These are phyloP conservation scores for Halictus rubicundus DNA, from an alignment of 1,140 invertebrate genomes.

Conservation along the genomic window DNA sequence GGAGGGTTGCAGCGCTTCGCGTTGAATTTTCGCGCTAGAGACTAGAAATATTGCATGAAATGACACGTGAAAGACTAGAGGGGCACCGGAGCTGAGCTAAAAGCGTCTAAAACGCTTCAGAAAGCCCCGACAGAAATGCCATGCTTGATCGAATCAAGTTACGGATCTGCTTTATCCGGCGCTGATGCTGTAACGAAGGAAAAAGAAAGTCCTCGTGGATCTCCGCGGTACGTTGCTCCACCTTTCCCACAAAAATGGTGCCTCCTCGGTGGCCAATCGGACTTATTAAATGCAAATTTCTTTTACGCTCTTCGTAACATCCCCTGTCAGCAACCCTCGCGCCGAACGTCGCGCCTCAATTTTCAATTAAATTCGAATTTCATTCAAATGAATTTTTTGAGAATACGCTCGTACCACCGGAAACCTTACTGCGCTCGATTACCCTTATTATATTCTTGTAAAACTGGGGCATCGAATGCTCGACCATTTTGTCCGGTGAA, in stretches of 20 bases:
- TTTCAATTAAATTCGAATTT: constrained; percentile 1
- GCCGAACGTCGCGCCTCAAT: neutral
- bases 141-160: constrained; percentile 60
- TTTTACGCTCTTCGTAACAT: neutral
- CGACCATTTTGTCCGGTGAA: neutral
- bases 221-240: neutral
- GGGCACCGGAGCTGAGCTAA: constrained; percentile 28
- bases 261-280: neutral
- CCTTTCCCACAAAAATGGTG: neutral
- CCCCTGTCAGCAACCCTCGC: neutral
- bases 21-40: neutral
- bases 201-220: constrained; percentile 25
- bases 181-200: constrained; percentile 14
- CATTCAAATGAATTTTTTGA: neutral
- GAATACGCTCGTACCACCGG: neutral
- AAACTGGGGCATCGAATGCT: neutral
- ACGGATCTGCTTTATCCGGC: constrained; percentile 42
- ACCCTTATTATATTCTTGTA: neutral
- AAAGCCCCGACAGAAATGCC: constrained; percentile 33
- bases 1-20: neutral
- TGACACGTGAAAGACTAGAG: constrained; percentile 26
- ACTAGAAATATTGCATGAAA: constrained; percentile 3
- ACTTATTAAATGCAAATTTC: neutral
- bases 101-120: constrained; percentile 55
- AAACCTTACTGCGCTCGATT: neutral